Percentiles rank a stretch among this genome's conserved stretches.
These are phyloP conservation scores for Lissocephala sabroskyi DNA, from an alignment of 2,888 invertebrate species.

Conservation along the genomic window DNA sequence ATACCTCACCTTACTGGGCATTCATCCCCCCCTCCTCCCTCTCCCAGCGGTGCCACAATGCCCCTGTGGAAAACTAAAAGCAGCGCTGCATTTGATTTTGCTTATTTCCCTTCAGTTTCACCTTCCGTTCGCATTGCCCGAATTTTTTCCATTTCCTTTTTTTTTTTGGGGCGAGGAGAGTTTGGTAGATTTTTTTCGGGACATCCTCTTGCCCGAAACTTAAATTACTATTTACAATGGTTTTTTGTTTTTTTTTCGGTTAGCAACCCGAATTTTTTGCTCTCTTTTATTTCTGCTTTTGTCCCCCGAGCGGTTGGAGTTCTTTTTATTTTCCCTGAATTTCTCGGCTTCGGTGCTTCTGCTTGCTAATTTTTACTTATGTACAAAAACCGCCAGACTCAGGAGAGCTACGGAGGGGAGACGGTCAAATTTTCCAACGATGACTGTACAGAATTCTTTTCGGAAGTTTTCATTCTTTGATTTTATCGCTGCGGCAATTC, in stretches of 20 bases:
- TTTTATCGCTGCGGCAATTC: too few relatives aligned
- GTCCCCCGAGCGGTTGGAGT: too few relatives aligned
- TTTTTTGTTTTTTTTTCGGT: constrained; percentile 1
- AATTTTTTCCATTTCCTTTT: constrained; percentile 3
- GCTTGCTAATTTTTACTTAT: too few relatives aligned
- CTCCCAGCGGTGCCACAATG: neutral
- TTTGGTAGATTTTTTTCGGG: constrained; percentile 24
- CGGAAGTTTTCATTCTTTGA: too few relatives aligned
- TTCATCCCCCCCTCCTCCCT: too few relatives aligned
- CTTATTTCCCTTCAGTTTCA: constrained; percentile 52
- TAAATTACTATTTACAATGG: constrained; percentile 46
- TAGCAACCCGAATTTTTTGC: too few relatives aligned
- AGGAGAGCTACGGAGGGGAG: too few relatives aligned
- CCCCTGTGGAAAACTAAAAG: constrained; percentile 20
- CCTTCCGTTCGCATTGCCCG: constrained; percentile 49
- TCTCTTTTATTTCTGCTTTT: constrained; percentile 4
- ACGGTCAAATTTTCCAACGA: too few relatives aligned
- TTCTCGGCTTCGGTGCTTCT: too few relatives aligned
- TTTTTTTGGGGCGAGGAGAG: neutral
- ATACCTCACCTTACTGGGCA: neutral
- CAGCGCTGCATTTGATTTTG: constrained; percentile 56
- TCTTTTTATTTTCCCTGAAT: neutral
- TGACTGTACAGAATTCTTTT: too few relatives aligned
- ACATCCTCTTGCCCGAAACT: constrained; percentile 50
- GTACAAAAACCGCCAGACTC: too few relatives aligned